phyloP scores from a whole-genome alignment of 2,113 vertebrate genomes.

The Bufo gargarizans region DNA sequence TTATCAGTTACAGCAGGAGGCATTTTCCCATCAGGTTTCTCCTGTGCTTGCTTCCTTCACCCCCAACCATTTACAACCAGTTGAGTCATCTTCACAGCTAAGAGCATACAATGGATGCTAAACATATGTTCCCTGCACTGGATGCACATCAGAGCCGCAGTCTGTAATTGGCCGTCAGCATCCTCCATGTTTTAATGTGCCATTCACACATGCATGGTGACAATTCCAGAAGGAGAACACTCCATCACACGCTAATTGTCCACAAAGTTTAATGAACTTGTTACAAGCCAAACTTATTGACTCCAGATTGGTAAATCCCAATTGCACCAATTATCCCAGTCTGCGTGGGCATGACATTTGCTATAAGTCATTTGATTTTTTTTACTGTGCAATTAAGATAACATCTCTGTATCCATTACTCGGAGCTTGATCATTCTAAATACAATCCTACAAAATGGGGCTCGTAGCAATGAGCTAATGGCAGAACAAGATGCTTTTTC shows the following conservation, averaged over 20 bases:
- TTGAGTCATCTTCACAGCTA: not conserved
- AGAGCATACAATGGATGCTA: not conserved
- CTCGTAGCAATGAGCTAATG: not conserved
- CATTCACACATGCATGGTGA: not conserved
- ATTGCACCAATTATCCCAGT: constrained; percentile 63
- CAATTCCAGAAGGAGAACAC: constrained; percentile 40
- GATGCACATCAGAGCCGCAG: not conserved
- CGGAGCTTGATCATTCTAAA: not conserved
- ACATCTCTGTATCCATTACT: constrained; percentile 55
- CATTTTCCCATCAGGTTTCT: too few relatives aligned
- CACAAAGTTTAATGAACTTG: constrained; percentile 53
- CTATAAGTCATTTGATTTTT: constrained; percentile 66
- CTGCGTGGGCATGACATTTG: constrained; percentile 66
- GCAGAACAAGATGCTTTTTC: not conserved
- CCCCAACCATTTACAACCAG: not conserved
- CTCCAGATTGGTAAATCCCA: constrained; percentile 66
- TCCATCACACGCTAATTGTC: constrained; percentile 48
- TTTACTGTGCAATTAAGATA: constrained; percentile 62
- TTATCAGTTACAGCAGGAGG: too few relatives aligned
- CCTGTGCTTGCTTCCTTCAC: too few relatives aligned
- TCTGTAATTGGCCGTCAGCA: constrained; percentile 45
- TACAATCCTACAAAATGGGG: not conserved
- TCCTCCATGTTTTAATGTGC: constrained; percentile 25
- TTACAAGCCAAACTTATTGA: constrained; percentile 53
- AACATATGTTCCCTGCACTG: constrained; percentile 37